Base-by-base conservation (phyloP, 2,888 invertebrate species). In the Lamellibrachia columna region DNA sequence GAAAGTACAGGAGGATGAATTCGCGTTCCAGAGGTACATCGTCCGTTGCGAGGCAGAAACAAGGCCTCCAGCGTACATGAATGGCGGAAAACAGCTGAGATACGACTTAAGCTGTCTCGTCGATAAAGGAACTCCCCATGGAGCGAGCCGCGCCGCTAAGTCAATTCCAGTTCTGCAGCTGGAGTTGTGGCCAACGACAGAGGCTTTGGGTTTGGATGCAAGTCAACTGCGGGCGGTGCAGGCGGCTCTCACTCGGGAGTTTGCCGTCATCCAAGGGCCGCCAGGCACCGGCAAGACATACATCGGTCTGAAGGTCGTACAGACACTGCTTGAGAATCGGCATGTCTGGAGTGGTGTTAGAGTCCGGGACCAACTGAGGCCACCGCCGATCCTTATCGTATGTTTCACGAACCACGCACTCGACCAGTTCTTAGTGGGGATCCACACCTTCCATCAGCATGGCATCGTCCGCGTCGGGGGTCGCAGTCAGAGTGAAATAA, bases 21-120 rank as follows among this genome's bases (percentile, higher is more conserved):
- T 98, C 94, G 98, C 98, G 0, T 97, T 98, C 97, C 97, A 97
- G 92, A 97, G 97, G 93, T 98, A 98, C 95, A 97, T 98, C 58
- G 53, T 53, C 52, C 2, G 52, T 4, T 90, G 92, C 53, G 55
- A 52, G 53, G 40, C 53, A 3, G 58, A 52, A 60, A 52, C 11
- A 15, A 90, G 52, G 15, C 52, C 91, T 52, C 92, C 92, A 91
- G n/a, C 52, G 6, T 92, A 92, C 53, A 40, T 92, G 91, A 28
- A 91, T 55, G 52, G 55, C 22, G 40, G 53, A n/a, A 40, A 22
- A 22, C n/a, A 90, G 97, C 97, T n/a, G 22, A 7, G 22, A 15
- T 91, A 91, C n/a, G 55, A 91, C 53, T 55, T 91, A 53, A 55
- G 53, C 52, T 91, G 91, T 53, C 53, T 40, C n/a, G 53, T 15